These are phyloP conservation scores for Acrobeloides nanus DNA, from an alignment of 2,888 invertebrate genomes.

Conservation along the genomic window DNA sequence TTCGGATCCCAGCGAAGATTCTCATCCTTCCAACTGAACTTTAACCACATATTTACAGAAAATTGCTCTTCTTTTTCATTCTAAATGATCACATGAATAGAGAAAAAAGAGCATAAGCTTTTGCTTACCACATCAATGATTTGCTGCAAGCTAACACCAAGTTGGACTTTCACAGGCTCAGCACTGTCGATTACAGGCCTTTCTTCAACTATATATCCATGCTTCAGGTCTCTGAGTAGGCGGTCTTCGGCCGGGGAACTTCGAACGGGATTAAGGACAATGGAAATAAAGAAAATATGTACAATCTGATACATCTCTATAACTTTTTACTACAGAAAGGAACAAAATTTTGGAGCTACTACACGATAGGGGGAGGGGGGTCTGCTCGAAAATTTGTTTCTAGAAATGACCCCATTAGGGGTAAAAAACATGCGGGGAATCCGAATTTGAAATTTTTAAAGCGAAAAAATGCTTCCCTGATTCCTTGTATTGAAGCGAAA, in stretches of 20 bases:
- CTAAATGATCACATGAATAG: slow-evolving; percentile 20
- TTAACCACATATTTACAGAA: slow-evolving; percentile 47
- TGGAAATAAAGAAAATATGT: too few species aligned
- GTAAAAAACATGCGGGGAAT: too few species aligned
- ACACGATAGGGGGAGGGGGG: too few species aligned
- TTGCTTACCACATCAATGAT: slow-evolving; percentile 44
- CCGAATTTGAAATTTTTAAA: too few species aligned
- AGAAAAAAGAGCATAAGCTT: background rate
- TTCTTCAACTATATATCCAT: slow-evolving; percentile 38
- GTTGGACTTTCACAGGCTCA: slow-evolving; percentile 38
- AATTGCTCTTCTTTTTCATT: slow-evolving; percentile 45
- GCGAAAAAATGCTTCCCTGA: too few species aligned
- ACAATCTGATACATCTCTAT: too few species aligned
- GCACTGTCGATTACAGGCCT: slow-evolving; percentile 39
- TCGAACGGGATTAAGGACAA: too few species aligned
- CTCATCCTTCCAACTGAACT: slow-evolving; percentile 44
- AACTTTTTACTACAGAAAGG: too few species aligned
- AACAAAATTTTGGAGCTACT: too few species aligned
- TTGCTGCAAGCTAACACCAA: slow-evolving; percentile 44
- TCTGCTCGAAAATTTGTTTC: too few species aligned
- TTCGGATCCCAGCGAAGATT: slow-evolving; percentile 47
- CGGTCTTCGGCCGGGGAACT: slow-evolving; percentile 39
- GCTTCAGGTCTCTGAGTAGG: slow-evolving; percentile 39
- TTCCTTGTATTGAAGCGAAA: too few species aligned
- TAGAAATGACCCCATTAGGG: too few species aligned